Percentiles rank a stretch among this genome's conserved stretches.
phyloP scores from a whole-genome alignment of 1,140 invertebrate species.

The Drosophila setifemur region DNA sequence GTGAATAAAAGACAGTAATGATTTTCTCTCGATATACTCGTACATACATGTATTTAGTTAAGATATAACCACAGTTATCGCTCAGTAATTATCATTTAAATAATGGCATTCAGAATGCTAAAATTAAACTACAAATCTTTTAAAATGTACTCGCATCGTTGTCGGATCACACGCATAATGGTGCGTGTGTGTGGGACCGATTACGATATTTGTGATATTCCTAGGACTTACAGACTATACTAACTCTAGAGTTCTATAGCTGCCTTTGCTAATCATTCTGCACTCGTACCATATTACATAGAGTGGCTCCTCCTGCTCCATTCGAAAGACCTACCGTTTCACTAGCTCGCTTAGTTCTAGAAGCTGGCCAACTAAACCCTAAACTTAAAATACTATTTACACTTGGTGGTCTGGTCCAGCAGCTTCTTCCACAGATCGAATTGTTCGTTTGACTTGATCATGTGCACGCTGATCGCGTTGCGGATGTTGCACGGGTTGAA shows the following conservation, averaged over 20 bases:
- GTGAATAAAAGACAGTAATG: not conserved
- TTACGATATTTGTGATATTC: constrained; percentile 27
- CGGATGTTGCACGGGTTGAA: constrained; percentile 91
- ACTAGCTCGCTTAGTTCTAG: not conserved
- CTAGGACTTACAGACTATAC: constrained; percentile 46
- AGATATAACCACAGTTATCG: constrained; percentile 72
- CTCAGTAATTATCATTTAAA: constrained; percentile 73
- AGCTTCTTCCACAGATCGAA: constrained; percentile 95
- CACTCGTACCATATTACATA: constrained; percentile 24
- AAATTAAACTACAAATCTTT: constrained; percentile 69
- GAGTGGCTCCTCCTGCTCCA: not conserved
- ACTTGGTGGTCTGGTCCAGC: constrained; percentile 91
- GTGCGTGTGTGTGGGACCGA: constrained; percentile 10
- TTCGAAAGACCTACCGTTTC: not conserved
- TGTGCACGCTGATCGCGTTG: constrained; percentile 92
- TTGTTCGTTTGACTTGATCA: constrained; percentile 94
- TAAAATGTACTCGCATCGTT: constrained; percentile 36
- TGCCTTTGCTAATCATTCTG: constrained; percentile 42
- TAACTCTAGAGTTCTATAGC: constrained; percentile 48
- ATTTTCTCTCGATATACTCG: constrained; percentile 31
- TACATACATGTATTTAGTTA: constrained; percentile 47
- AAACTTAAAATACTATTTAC: constrained; percentile 84
- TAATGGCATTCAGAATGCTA: constrained; percentile 80
- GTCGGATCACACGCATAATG: constrained; percentile 10
- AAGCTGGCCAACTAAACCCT: constrained; percentile 15